These are phyloP conservation scores for Drosophila suzukii DNA, from an alignment of 1,140 invertebrate species.

Conservation along the genomic window DNA sequence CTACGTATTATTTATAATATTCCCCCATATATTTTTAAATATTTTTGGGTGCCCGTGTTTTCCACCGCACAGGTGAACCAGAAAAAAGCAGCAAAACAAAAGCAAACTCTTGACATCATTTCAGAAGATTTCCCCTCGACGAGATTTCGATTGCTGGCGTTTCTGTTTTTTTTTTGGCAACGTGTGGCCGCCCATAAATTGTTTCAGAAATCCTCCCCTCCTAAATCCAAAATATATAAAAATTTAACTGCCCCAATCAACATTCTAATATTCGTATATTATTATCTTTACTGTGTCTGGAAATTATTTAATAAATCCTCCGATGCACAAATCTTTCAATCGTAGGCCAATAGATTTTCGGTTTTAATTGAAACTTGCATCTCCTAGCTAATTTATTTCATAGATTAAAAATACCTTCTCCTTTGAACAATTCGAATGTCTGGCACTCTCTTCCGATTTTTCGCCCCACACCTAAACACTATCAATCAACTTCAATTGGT, in stretches of 20 bases:
- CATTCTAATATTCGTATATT: conserved; percentile 19
- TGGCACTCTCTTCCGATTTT: conserved; percentile 13
- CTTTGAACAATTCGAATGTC: conserved; percentile 25
- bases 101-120: conserved; percentile 45
- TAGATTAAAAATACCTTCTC: conserved; percentile 22
- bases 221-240: not conserved
- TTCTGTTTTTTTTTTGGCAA: conserved; percentile 55
- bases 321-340: too few relatives aligned
- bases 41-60: conserved; percentile 57
- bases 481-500: conserved; percentile 81
- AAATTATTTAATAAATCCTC: not conserved
- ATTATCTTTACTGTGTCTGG: not conserved
- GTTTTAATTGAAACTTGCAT: too few relatives aligned
- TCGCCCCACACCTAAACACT: conserved; percentile 23
- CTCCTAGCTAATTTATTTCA: not conserved
- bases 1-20: conserved; percentile 71
- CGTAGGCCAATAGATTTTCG: too few relatives aligned
- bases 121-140: conserved; percentile 39
- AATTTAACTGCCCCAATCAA: conserved; percentile 10
- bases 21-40: not conserved
- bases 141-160: conserved; percentile 26
- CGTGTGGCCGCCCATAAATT: conserved; percentile 62
- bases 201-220: not conserved
- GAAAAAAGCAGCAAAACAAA: conserved; percentile 25
- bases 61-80: conserved; percentile 64